phyloP scores from a whole-genome alignment of 2,797 vertebrate species.

The Cynodonichthys magdalenae region DNA sequence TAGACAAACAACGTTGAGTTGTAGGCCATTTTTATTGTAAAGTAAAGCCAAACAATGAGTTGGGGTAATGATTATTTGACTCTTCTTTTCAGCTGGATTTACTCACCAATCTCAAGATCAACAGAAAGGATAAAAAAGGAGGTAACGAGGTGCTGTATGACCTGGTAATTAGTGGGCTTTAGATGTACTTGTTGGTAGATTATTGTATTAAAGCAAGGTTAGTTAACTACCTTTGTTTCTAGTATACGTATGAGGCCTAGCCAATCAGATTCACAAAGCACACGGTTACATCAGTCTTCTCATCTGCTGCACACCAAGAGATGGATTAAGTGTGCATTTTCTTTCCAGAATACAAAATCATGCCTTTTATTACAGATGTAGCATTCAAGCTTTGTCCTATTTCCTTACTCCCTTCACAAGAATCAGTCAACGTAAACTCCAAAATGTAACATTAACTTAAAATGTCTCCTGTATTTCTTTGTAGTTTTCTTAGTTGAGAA shows the following conservation, averaged over 20 bases:
- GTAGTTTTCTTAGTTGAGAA: no score
- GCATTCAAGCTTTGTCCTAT: background rate
- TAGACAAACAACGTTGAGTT: background rate
- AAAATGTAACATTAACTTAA: background rate
- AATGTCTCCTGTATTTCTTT: no score
- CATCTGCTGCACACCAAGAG: background rate
- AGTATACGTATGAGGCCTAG: conserved; percentile 6
- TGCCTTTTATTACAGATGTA: background rate
- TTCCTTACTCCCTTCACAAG: background rate
- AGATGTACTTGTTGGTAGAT: background rate
- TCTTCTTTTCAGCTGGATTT: background rate
- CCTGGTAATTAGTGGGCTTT: background rate
- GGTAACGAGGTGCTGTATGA: background rate
- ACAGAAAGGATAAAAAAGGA: no score
- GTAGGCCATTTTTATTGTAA: background rate
- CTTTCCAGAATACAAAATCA: background rate
- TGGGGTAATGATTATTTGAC: background rate
- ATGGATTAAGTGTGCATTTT: background rate
- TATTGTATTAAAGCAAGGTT: background rate
- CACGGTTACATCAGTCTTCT: background rate
- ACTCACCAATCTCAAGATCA: background rate
- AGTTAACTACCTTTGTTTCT: background rate
- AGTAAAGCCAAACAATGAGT: background rate
- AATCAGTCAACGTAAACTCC: background rate
- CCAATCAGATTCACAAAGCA: background rate